Conservation (phyloP, 2,797 vertebrate genomes). For the Adelosebastes latens region DNA sequence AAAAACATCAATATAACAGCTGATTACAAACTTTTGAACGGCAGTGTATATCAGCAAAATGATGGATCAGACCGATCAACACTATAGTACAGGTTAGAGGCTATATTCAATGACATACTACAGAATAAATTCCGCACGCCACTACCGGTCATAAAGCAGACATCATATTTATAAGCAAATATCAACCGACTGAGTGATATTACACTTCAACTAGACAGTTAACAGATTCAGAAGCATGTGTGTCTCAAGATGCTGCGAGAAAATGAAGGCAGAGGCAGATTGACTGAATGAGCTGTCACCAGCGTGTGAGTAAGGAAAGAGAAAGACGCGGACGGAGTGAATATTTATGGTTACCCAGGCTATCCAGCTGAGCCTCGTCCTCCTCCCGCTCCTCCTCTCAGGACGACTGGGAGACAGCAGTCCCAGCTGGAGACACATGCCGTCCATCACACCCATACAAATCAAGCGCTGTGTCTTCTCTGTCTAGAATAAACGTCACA, state of each 20-base stretch:
- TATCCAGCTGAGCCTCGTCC: conserved; percentile 72
- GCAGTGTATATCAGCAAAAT: too few relatives aligned
- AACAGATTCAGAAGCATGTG: background rate
- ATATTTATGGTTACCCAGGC: conserved; percentile 67
- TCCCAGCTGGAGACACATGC: conserved; percentile 66
- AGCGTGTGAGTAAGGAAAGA: background rate
- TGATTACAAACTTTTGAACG: too few relatives aligned
- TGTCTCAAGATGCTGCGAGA: background rate
- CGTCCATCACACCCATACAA: conserved; percentile 62
- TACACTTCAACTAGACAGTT: background rate
- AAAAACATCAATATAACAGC: too few relatives aligned
- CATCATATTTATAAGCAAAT: too few relatives aligned
- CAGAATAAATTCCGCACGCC: too few relatives aligned
- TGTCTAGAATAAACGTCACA: background rate
- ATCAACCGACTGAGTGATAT: too few relatives aligned
- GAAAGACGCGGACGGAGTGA: background rate
- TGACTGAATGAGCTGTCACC: background rate
- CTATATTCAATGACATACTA: too few relatives aligned
- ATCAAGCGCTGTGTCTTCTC: conserved; percentile 7
- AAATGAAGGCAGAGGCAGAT: background rate
- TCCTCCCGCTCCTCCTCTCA: conserved; percentile 52
- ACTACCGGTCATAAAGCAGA: too few relatives aligned
- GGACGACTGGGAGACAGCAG: conserved; percentile 66
- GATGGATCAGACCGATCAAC: too few relatives aligned
- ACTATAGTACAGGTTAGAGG: too few relatives aligned